Percentiles rank a stretch among this genome's conserved stretches.
Evolutionary conservation across 2,113 vertebrate genomes (phyloP).

Genomic region (Trematomus loennbergii): DNA sequence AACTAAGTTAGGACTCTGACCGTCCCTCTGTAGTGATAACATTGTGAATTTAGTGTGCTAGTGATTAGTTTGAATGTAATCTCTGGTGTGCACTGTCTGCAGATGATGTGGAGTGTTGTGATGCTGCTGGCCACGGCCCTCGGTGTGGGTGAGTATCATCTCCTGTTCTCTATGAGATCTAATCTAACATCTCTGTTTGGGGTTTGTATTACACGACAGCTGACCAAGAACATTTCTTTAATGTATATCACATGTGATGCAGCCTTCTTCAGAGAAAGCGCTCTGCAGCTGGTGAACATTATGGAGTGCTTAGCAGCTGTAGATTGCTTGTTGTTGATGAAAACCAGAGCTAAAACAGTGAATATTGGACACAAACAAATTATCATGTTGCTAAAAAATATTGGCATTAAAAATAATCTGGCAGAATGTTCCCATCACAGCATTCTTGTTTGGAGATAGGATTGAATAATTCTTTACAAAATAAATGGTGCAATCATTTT

Average conservation of each 20-base stretch:
- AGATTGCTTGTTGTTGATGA: no score
- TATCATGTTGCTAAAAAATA: no score
- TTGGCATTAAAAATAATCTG: no score
- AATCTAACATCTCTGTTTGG: background rate
- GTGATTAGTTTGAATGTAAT: background rate
- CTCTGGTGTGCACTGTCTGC: constrained; percentile 3
- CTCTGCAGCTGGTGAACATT: no score
- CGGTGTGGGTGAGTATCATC: constrained; percentile 59
- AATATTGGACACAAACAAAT: no score
- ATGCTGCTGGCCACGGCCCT: constrained; percentile 51
- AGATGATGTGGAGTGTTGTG: constrained; percentile 63
- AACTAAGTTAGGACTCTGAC: background rate
- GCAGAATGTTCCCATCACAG: no score
- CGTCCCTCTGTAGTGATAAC: background rate
- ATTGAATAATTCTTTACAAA: no score
- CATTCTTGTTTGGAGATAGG: no score
- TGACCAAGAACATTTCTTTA: background rate
- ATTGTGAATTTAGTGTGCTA: background rate
- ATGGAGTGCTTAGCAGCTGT: no score
- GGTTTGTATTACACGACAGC: background rate
- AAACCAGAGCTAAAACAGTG: no score
- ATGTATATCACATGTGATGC: background rate
- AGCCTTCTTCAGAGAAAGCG: no score
- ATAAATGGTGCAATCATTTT: no score
- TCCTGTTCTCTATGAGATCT: background rate